Evolutionary conservation across 2,888 invertebrate genomes (phyloP).

Genomic region (Enoplolaimus lenunculus): DNA sequence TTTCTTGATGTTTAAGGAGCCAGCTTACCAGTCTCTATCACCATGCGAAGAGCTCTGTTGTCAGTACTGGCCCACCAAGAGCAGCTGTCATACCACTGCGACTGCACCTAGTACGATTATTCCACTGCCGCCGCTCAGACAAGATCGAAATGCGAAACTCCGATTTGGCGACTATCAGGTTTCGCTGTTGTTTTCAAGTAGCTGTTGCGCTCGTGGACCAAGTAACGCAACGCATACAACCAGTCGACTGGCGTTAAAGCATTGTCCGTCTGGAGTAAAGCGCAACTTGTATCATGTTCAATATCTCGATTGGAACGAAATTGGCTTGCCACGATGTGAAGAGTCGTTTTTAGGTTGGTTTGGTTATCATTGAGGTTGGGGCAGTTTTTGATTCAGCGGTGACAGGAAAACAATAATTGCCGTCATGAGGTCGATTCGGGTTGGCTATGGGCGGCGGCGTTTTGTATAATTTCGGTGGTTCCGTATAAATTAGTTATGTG

Average conservation of each 20-base stretch:
- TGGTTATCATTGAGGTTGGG: too few species aligned
- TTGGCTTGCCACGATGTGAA: conserved; percentile 54
- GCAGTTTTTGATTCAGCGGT: too few species aligned
- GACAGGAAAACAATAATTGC: conserved; percentile 4
- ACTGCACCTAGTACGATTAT: too few species aligned
- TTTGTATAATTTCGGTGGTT: too few species aligned
- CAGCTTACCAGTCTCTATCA: too few species aligned
- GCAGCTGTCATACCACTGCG: too few species aligned
- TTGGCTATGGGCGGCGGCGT: neutral
- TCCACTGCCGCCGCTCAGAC: too few species aligned
- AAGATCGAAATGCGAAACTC: conserved; percentile 38
- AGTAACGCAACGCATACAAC: conserved; percentile 43
- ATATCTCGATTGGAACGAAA: conserved; percentile 60
- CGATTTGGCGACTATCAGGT: conserved; percentile 51
- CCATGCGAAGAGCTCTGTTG: too few species aligned
- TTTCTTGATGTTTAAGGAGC: too few species aligned
- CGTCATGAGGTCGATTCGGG: neutral
- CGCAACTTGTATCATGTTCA: conserved; percentile 62
- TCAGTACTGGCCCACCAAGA: too few species aligned
- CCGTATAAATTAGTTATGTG: too few species aligned
- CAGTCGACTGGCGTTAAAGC: conserved; percentile 42
- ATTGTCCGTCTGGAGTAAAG: conserved; percentile 37
- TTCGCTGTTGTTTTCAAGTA: conserved; percentile 49
- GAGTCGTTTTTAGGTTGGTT: conserved; percentile 53
- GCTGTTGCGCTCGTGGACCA: too few species aligned